phyloP scores from a whole-genome alignment of 2,113 vertebrate species.

The Platysternon megacephalum region DNA sequence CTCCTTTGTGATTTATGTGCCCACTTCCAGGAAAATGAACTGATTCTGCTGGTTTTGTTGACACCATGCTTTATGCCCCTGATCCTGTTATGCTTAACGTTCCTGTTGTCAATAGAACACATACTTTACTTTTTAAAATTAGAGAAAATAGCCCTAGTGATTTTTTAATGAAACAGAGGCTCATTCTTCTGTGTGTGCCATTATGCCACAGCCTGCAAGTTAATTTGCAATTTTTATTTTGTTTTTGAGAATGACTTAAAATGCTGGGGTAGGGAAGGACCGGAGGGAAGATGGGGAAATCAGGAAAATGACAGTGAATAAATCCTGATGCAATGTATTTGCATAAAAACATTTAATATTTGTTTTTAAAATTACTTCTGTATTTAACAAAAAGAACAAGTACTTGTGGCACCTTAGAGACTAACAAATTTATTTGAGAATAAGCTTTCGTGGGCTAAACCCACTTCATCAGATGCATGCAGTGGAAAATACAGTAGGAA shows the following conservation, averaged over 20 bases:
- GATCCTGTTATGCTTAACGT: neutral
- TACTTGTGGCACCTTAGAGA: too few relatives aligned
- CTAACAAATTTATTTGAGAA: too few relatives aligned
- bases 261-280: neutral
- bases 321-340: neutral
- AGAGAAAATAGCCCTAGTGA: neutral
- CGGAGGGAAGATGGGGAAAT: neutral
- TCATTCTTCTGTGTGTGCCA: neutral
- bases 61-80: neutral
- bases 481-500: too few relatives aligned
- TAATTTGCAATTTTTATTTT: neutral
- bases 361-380: neutral
- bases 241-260: neutral
- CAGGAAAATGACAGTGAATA: neutral
- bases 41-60: neutral
- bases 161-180: neutral
- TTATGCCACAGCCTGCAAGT: neutral
- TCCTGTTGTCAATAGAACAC: neutral
- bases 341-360: neutral
- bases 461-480: too few relatives aligned
- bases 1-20: neutral
- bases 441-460: too few relatives aligned
- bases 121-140: neutral
- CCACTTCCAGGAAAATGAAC: neutral
- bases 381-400: neutral